Evolutionary conservation across 2,888 invertebrate genomes (phyloP), one percentile per base, ranked within the genome.

Genomic region (Tetheella fluctuosa): DNA sequence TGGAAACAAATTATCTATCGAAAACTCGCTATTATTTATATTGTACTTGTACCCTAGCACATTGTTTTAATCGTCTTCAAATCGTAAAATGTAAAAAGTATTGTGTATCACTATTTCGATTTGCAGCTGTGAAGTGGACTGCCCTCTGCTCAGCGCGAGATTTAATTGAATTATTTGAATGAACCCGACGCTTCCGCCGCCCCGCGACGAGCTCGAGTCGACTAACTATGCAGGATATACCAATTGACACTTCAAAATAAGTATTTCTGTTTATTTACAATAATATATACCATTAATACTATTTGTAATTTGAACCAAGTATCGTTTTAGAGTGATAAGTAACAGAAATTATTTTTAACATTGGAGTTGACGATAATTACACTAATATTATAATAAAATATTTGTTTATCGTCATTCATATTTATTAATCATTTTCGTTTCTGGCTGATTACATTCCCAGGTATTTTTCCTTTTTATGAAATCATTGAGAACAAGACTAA

Each of bases 131-230:
- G 84, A 84, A 86, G 80, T 83, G 81, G 83, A 81, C 83, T 87
- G 89, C 84, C 85, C 87, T 87, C 83, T 81, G 86, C 81, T 83
- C 84, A 77, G 80, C 81, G 77, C 81, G 82, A 81, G 85, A 86
- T 88, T 89, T 91, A 91, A 92, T 92, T 91, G 88, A 91, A 92
- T 92, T 91, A 92, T 91, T 89, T 81, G 89, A 91, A 88, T 89
- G 90, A 90, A 84, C 84, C 85, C 91, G 86, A 84, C 86, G 89
- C 88, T 91, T 91, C 92, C 92, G 91, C 79, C 83, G 85, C 76
- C 77, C 74, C 77, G 73, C 73, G 77, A 73, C 69, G 76, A 76
- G 74, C 74, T 62, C 70, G 68, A 63, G 74, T 71, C 74, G 63
- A 77, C 64, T 80, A 71, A 75, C 78, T 77, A 67, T 80, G 82